Evolutionary conservation across 2,113 vertebrate genomes (phyloP).

Genomic region (Calyptomena viridis): DNA sequence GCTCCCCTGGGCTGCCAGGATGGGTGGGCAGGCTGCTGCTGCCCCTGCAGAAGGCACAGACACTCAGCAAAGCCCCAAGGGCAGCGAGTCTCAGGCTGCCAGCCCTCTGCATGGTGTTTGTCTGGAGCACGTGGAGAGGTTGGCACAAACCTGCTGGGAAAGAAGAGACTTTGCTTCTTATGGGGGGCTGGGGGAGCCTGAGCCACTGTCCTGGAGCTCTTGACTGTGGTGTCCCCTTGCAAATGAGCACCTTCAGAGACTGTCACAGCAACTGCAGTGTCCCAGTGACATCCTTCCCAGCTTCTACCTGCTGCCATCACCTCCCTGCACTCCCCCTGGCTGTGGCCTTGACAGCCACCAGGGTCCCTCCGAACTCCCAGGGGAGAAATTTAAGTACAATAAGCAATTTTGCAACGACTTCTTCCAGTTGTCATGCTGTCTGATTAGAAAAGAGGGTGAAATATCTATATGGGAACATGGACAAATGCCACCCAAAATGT

Average conservation of each 20-base stretch:
- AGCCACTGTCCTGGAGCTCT: not conserved
- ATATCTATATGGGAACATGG: not conserved
- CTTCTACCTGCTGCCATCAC: not conserved
- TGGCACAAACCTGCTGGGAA: not conserved
- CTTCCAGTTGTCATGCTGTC: not conserved
- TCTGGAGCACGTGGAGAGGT: rapidly evolving
- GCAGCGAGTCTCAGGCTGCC: not conserved
- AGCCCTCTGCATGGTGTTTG: rapidly evolving
- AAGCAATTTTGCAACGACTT: not conserved
- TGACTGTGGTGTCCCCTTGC: not conserved
- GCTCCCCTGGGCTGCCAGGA: not conserved
- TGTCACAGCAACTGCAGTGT: not conserved
- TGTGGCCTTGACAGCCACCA: not conserved
- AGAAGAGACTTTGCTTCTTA: not conserved
- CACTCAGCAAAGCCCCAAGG: not conserved
- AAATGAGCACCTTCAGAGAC: not conserved
- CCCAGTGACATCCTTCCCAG: rapidly evolving
- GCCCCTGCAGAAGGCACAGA: not conserved
- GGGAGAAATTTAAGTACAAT: not conserved
- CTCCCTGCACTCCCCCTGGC: not conserved
- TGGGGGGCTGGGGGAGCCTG: not conserved
- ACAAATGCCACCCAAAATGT: not conserved
- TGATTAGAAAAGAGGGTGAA: not conserved
- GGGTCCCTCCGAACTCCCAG: not conserved
- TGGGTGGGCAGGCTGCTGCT: not conserved